These are phyloP conservation scores for Pagrus major DNA, from an alignment of 2,113 vertebrate species.

Conservation along the genomic window DNA sequence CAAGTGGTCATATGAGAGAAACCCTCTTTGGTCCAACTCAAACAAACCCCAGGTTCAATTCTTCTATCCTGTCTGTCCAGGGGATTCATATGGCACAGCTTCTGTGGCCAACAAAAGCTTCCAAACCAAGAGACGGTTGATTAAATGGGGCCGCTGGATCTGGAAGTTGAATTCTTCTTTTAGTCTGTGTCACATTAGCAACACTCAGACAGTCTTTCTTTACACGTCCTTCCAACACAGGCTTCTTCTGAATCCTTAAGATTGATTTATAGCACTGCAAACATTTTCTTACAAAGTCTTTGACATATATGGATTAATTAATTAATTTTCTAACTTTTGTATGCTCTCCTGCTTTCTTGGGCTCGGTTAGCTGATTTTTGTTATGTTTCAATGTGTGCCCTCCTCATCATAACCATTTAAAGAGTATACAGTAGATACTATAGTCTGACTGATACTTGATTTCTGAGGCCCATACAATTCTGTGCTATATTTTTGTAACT, in stretches of 20 bases:
- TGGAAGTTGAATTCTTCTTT: slow-evolving; percentile 38
- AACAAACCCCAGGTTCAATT: slow-evolving; percentile 72
- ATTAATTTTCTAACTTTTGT: background rate
- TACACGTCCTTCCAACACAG: background rate
- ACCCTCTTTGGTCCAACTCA: slow-evolving; percentile 65
- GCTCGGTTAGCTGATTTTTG: background rate
- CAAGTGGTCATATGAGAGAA: slow-evolving; percentile 72
- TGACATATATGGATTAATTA: background rate
- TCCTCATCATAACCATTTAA: background rate
- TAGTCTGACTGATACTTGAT: too few species aligned
- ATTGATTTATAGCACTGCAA: slow-evolving; percentile 1
- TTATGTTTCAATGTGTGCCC: background rate
- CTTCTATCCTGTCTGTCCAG: slow-evolving; percentile 49
- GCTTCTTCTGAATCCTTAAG: slow-evolving; percentile 20
- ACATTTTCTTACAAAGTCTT: background rate
- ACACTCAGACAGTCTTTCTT: slow-evolving; percentile 23
- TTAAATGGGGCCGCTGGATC: slow-evolving; percentile 51
- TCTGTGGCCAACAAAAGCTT: slow-evolving; percentile 74
- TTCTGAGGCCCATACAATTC: too few species aligned
- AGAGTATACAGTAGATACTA: too few species aligned
- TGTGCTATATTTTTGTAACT: too few species aligned
- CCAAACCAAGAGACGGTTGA: slow-evolving; percentile 62
- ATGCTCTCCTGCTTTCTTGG: background rate
- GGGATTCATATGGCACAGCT: slow-evolving; percentile 58
- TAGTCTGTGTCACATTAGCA: slow-evolving; percentile 36